phyloP scores from a whole-genome alignment of 2,888 invertebrate genomes.

The Cephonodes hylas region DNA sequence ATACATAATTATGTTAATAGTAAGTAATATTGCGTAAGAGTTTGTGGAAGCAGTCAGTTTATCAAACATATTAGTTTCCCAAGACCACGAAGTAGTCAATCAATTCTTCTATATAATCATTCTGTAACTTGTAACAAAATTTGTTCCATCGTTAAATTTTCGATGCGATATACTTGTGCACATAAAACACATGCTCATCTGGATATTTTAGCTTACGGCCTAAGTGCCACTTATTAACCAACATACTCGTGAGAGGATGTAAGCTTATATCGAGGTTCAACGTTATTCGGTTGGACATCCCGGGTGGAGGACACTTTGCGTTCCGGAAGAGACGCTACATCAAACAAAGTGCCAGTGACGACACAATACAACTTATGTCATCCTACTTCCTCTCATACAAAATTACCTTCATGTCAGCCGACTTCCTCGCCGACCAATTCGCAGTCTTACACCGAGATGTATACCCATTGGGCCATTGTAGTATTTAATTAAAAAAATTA shows the following conservation, averaged over 20 bases:
- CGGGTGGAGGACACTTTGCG: conserved; percentile 47
- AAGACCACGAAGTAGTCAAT: too few relatives aligned
- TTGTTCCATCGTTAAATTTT: too few relatives aligned
- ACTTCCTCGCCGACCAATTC: not conserved
- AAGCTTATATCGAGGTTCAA: conserved; percentile 48
- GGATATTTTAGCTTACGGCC: conserved; percentile 1
- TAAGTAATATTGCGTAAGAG: too few relatives aligned
- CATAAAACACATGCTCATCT: not conserved
- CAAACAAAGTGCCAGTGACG: conserved; percentile 42
- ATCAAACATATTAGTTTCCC: too few relatives aligned
- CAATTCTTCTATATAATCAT: too few relatives aligned
- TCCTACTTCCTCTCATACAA: conserved; percentile 32
- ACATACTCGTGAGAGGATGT: conserved; percentile 40
- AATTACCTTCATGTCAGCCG: conserved; percentile 23
- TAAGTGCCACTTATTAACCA: conserved; percentile 23
- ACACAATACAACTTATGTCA: conserved; percentile 45
- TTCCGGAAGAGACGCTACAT: conserved; percentile 45
- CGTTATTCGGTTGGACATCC: conserved; percentile 48
- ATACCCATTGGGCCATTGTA: conserved; percentile 19
- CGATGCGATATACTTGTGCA: not conserved
- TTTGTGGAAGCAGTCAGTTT: too few relatives aligned
- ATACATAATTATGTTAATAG: too few relatives aligned
- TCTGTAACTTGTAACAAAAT: too few relatives aligned
- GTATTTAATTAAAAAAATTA: conserved; percentile 27
- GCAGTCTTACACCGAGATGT: conserved; percentile 9